Evolutionary conservation across 2,888 invertebrate species (phyloP), one percentile per base, ranked within the genome.

Genomic region (Eupithecia vulgata): DNA sequence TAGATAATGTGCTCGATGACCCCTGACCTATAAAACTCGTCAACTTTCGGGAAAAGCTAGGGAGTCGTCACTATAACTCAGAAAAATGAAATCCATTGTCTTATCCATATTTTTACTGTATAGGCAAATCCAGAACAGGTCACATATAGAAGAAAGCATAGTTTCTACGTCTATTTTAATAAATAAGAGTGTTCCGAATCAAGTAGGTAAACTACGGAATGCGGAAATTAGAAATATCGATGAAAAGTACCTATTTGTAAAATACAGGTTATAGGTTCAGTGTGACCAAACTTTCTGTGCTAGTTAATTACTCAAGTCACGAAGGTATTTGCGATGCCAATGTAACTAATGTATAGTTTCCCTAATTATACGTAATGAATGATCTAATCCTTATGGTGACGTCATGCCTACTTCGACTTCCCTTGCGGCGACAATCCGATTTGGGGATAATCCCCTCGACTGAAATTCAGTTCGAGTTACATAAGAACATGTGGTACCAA

Each of bases 291-390:
- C 57, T 57, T 25, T 57, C 57, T 57, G 34, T n/a, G n/a, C 12
- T 64, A n/a, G 37, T 37, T 35, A 64, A 64, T n/a, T 64, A 35
- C 10, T n/a, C n/a, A 64, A 37, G 62, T 64, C 62, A 64, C 62
- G 62, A 13, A 21, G 17, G 17, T 17, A 34, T 61, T 35, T 64
- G 62, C 35, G 6, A 64, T 64, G 62, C 35, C 37, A 35, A 62
- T 62, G 62, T 52, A 52, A 21, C 21, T 21, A 21, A 57, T 57
- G 12, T 52, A 48, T 61, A 61, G 35, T 61, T 61, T 61, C 61
- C 61, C 61, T 61, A 61, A 61, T 61, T 61, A 61, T 8, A 30
- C 30, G 10, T 61, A 61, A 61, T 17, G 30, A 61, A 61, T 17
- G 30, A 61, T 17, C 61, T 34, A 61, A 61, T 61, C 30, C 17